Base-by-base conservation (phyloP, 1,140 invertebrate species). In the Drosophila pallidifrons region DNA sequence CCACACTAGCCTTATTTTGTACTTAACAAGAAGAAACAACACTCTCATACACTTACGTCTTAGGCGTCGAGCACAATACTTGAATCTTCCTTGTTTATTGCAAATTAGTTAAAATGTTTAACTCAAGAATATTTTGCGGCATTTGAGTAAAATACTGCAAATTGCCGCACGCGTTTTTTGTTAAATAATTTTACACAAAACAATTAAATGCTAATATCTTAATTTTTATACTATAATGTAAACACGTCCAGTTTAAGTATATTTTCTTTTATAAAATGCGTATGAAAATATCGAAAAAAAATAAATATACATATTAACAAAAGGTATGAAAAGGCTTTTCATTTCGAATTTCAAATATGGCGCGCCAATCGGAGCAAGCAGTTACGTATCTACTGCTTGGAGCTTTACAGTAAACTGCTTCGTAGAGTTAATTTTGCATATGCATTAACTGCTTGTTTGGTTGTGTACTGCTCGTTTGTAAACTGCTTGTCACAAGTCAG, bases 1-100 rank as follows among this genome's bases (percentile, higher is more conserved):
- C 68, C 69, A 81, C 71, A 77, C 66, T 75, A 80, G 83, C 85
- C 80, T 88, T 89, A 78, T 87, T 75, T 88, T 77, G 83, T 88
- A 88, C 85, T 88, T 88, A 88, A 87, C 61, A 69, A 81, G 35
- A 65, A 81, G 45, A 45, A 41, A 65, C 63, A 59, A 30, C 4
- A 47, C 6, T 32, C 20, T 13, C 25, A 47, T 1, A 49, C 58
- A 87, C 68, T 59, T 70, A 61, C 75, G 73, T 81, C 83, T 69
- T 82, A 87, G 82, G 83, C 82, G 77, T 66, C 35, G 16, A 80
- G 83, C 83, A 87, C 83, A 87, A 87, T 75, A 79, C 72, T 68
- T 46, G 47, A 67, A 75, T 60, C 77, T 80, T 83, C 73, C 81
- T 78, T 67, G 73, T 79, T 79, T 79, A 55, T 67, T 51, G 30